Evolutionary conservation across 1,140 invertebrate genomes (phyloP).

Genomic region (Tenebrio molitor): DNA sequence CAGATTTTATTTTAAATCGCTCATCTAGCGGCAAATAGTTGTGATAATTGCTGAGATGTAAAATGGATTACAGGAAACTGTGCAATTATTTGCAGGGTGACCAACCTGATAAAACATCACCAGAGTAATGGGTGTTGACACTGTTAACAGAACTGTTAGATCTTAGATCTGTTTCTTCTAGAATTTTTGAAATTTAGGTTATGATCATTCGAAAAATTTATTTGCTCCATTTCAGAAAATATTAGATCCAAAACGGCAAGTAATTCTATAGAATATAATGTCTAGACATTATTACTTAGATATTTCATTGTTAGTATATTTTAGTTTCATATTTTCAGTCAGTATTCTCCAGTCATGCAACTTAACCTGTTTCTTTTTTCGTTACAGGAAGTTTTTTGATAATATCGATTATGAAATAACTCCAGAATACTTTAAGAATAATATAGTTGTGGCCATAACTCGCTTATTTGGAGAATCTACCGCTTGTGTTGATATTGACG

Average conservation of each 20-base stretch:
- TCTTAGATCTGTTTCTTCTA: too few relatives aligned
- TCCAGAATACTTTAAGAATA: constrained; percentile 70
- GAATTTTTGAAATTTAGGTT: too few relatives aligned
- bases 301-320: constrained; percentile 67
- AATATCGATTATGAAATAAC: constrained; percentile 65
- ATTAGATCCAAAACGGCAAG: constrained; percentile 26
- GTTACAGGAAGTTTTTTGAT: constrained; percentile 69
- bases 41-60: too few relatives aligned
- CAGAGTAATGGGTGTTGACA: too few relatives aligned
- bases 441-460: constrained; percentile 70
- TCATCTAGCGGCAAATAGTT: too few relatives aligned
- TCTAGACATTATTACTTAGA: constrained; percentile 60
- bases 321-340: constrained; percentile 39
- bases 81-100: too few relatives aligned
- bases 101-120: too few relatives aligned
- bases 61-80: too few relatives aligned
- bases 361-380: constrained; percentile 40
- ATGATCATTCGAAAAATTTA: too few relatives aligned
- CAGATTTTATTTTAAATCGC: too few relatives aligned
- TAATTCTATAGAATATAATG: constrained; percentile 46
- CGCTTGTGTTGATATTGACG: constrained; percentile 69
- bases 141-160: too few relatives aligned
- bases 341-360: constrained; percentile 14
- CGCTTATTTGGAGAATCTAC: constrained; percentile 74
- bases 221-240: too few relatives aligned